Conservation (phyloP, 2,797 vertebrate species). For the Anguilla anguilla region DNA sequence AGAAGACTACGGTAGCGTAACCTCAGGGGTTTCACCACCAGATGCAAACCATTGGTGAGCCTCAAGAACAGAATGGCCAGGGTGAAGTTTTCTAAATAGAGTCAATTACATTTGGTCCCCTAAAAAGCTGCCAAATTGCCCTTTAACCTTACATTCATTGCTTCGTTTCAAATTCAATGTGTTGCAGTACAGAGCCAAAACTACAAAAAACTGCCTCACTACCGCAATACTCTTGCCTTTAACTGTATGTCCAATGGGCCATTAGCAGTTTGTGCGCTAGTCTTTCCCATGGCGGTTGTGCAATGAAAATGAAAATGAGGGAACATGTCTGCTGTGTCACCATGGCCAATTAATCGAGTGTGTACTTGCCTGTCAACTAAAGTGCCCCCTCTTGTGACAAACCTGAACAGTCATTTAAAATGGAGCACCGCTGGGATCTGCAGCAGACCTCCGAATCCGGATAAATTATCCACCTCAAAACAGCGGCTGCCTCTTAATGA, state of each 20-base stretch:
- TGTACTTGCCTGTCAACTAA: not conserved
- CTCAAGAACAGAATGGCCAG: no score
- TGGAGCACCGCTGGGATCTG: not conserved
- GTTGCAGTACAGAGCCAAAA: no score
- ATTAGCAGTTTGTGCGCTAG: not conserved
- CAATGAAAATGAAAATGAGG: not conserved
- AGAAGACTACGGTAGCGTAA: no score
- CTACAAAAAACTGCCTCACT: no score
- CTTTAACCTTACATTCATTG: no score
- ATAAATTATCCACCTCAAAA: conserved; percentile 17
- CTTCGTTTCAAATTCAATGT: no score
- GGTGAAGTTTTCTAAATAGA: no score
- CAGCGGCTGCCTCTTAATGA: conserved; percentile 4
- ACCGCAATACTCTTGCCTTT: not conserved
- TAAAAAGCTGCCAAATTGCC: no score
- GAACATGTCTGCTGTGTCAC: not conserved
- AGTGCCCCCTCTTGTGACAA: not conserved
- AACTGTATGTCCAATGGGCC: not conserved
- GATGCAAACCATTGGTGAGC: no score
- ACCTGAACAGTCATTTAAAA: not conserved
- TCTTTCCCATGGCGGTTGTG: not conserved
- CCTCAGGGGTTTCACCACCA: no score
- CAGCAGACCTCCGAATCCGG: not conserved
- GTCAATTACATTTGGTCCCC: no score
- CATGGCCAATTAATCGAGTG: not conserved